Base-by-base conservation (phyloP, 2,797 vertebrate genomes). In the Anisognathus igniventris region DNA sequence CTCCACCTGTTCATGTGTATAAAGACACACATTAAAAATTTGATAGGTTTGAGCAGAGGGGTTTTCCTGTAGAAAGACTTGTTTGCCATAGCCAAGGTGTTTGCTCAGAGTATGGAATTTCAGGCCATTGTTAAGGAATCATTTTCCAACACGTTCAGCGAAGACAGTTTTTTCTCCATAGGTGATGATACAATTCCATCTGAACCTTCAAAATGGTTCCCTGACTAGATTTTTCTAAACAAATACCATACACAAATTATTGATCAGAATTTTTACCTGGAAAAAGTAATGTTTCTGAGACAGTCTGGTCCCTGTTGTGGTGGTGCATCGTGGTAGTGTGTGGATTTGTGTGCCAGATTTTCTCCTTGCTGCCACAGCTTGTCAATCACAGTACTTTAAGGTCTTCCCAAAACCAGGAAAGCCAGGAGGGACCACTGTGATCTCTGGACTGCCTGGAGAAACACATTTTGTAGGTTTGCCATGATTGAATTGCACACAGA, bases 281-380 rank as follows among this genome's bases (percentile, higher is more conserved):
- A 47, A 40, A 39, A 60, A 73, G 24, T 1, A 0, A 68, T 66
- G 23, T 79, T 62, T 25, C 33, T 48, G 54, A 62, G 40, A 17
- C 48, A 62, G 17, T 30, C 39, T 47, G 28, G 23, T 72, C 40
- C 51, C 20, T 58, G 3, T 14, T 79, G 60, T 37, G 40, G 23
- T 67, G 33, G 23, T 31, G 2, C 44, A 7, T 68, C 0, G 0
- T 54, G 60, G 31, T n/a, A 45, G 19, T 12, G 16, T 54, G 27
- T 65, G 31, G 45, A 33, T 89, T 73, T 45, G 4, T 45, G 4
- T 48, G 65, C 48, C 57, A 56, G 9, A 25, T 48, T 71, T 56
- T 65, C 18, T 78, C 4, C 77, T 81, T 54, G 16, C 54, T 89
- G 58, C 57, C 8, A 1, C 33, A 76, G 20, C 30, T 66, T 84